Evolutionary conservation across 2,797 vertebrate species (phyloP).

Genomic region (Trematomus bernacchii): DNA sequence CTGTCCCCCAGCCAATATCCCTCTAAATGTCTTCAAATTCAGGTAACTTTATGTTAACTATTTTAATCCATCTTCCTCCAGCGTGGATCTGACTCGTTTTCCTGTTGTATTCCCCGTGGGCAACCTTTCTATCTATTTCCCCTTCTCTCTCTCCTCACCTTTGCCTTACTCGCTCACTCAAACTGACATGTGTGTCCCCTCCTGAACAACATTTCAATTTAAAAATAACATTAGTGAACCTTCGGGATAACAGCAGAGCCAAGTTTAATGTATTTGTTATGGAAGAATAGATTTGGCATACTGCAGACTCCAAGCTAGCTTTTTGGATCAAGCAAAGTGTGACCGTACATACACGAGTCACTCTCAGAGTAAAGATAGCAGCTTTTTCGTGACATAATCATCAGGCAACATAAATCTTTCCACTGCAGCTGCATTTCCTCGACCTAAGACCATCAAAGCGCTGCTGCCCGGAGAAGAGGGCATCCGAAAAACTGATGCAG

Average conservation of each 20-base stretch:
- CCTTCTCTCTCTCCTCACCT: slow-evolving; percentile 40
- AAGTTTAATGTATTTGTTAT: slow-evolving; percentile 20
- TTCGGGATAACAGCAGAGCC: slow-evolving; percentile 17
- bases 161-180: slow-evolving; percentile 43
- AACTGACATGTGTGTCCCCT: slow-evolving; percentile 28
- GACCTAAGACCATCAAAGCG: slow-evolving; percentile 50
- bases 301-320: slow-evolving; percentile 7
- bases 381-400: slow-evolving; percentile 24
- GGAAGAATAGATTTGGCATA: slow-evolving; percentile 25
- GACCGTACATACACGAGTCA: slow-evolving; percentile 2
- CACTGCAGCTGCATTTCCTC: slow-evolving; percentile 43
- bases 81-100: slow-evolving; percentile 45
- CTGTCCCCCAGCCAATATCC: not conserved
- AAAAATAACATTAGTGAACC: slow-evolving; percentile 33
- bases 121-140: slow-evolving; percentile 45
- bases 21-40: slow-evolving; percentile 40
- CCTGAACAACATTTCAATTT: slow-evolving; percentile 34
- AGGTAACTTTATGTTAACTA: slow-evolving; percentile 45
- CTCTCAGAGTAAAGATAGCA: not conserved
- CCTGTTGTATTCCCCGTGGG: slow-evolving; percentile 57
- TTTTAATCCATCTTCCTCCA: slow-evolving; percentile 68
- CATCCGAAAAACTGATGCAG: slow-evolving; percentile 47
- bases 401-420: slow-evolving; percentile 14
- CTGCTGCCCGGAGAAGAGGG: slow-evolving; percentile 29
- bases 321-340: slow-evolving; percentile 1